phyloP scores from a whole-genome alignment of 1,140 invertebrate genomes.

The Heterodera schachtii region DNA sequence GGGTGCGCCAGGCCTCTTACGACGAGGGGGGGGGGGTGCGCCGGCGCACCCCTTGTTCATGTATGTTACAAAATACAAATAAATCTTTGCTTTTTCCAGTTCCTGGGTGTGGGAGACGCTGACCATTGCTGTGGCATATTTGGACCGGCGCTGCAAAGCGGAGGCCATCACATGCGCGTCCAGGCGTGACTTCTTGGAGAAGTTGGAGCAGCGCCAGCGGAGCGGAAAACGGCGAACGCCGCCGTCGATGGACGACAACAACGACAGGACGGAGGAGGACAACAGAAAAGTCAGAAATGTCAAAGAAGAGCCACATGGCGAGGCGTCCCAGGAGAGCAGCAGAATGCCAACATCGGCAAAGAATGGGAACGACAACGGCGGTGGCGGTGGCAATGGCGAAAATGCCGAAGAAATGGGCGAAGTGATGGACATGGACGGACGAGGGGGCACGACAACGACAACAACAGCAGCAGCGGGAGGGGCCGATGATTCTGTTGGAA shows the following conservation, averaged over 20 bases:
- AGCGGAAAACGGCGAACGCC: slow-evolving; percentile 21
- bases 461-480: not conserved
- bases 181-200: slow-evolving; percentile 6
- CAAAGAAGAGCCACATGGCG: not conserved
- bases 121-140: slow-evolving; percentile 41
- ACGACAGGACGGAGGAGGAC: slow-evolving; percentile 21
- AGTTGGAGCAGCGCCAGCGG: slow-evolving; percentile 22
- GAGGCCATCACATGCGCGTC: slow-evolving; percentile 8
- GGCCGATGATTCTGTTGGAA: not conserved
- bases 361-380: not conserved
- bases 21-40: too few species aligned
- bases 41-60: too few species aligned
- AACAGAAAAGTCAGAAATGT: slow-evolving; percentile 13
- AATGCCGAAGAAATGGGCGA: not conserved
- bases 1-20: too few species aligned
- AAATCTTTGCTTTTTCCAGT: slow-evolving; percentile 29
- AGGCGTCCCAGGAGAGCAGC: slow-evolving; percentile 2
- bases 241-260: slow-evolving; percentile 24
- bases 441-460: too few species aligned
- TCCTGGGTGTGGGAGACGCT: slow-evolving; percentile 60
- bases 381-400: not conserved
- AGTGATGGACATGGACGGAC: not conserved
- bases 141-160: slow-evolving; percentile 36
- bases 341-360: not conserved
- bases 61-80: too few species aligned